Percentiles rank a stretch among this genome's conserved stretches.
Evolutionary conservation across 2,888 invertebrate species (phyloP).

Genomic region (Sabatieria punctata): DNA sequence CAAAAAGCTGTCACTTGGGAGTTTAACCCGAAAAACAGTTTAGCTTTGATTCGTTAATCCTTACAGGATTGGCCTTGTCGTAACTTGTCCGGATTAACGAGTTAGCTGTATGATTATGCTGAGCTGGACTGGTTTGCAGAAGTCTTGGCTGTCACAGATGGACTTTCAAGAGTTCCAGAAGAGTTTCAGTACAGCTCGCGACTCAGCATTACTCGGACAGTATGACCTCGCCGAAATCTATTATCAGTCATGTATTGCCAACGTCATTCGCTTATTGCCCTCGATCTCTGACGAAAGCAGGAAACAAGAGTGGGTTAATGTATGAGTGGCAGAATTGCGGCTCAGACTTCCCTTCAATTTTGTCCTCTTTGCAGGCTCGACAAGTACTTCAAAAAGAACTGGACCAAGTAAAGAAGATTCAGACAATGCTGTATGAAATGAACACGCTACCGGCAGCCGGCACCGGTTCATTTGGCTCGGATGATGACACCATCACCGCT

Average conservation of each 20-base stretch:
- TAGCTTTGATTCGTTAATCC: no score
- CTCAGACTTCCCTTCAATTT: no score
- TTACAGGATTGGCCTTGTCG: no score
- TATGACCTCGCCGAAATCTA: conserved; percentile 84
- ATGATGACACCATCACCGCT: neutral
- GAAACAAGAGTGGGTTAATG: conserved; percentile 75
- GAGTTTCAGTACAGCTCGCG: conserved; percentile 80
- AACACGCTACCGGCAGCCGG: neutral
- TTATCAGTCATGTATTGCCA: conserved; percentile 77
- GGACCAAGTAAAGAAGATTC: conserved; percentile 6
- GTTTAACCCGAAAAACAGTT: no score
- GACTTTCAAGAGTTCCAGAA: conserved; percentile 36
- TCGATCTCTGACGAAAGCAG: conserved; percentile 60
- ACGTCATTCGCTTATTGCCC: conserved; percentile 63
- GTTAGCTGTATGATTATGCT: no score
- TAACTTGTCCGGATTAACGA: no score
- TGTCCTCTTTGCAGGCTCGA: conserved; percentile 10
- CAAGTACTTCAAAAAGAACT: conserved; percentile 6
- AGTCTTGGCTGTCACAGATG: no score
- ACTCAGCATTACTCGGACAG: conserved; percentile 82
- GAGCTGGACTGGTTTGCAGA: no score
- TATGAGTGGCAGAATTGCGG: conserved; percentile 33
- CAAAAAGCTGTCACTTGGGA: no score
- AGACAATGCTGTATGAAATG: conserved; percentile 8
- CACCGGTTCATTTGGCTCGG: neutral